Conservation (phyloP, 2,888 invertebrate genomes). For the Heteropelma amictum region DNA sequence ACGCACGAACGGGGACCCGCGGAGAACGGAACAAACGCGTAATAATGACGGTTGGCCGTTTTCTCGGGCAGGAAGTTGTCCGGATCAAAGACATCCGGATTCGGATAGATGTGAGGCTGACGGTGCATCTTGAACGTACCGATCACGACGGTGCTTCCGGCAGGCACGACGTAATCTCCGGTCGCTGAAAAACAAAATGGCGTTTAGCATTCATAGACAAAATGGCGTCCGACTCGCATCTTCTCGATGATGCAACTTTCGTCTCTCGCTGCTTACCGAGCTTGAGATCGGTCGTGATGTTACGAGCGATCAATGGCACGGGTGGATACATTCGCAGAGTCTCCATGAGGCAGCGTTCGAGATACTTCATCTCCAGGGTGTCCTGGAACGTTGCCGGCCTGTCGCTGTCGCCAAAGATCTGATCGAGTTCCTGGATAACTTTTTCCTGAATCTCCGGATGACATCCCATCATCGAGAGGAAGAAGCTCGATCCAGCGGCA, state of each 20-base stretch:
- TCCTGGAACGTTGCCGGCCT: slow-evolving; percentile 88
- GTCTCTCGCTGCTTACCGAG: slow-evolving; percentile 79
- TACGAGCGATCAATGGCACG: slow-evolving; percentile 87
- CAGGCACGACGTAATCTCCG: slow-evolving; percentile 83
- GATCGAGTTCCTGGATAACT: slow-evolving; percentile 86
- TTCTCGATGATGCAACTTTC: too few species aligned
- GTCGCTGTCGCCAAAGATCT: slow-evolving; percentile 88
- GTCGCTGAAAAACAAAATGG: slow-evolving; percentile 78
- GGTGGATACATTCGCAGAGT: slow-evolving; percentile 88
- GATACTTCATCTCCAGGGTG: slow-evolving; percentile 89
- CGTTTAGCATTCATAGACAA: too few species aligned
- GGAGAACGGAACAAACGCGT: slow-evolving; percentile 89
- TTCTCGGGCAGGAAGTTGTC: slow-evolving; percentile 90
- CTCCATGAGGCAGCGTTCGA: slow-evolving; percentile 89
- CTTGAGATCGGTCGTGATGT: slow-evolving; percentile 84
- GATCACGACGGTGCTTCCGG: slow-evolving; percentile 85
- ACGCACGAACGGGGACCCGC: slow-evolving; percentile 90
- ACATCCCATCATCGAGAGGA: slow-evolving; percentile 88
- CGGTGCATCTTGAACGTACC: slow-evolving; percentile 85
- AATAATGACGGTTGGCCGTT: slow-evolving; percentile 87
- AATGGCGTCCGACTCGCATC: too few species aligned
- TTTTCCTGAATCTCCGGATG: slow-evolving; percentile 88
- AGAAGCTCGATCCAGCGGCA: slow-evolving; percentile 92
- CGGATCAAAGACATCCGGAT: slow-evolving; percentile 86
- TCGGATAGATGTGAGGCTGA: slow-evolving; percentile 82